These are phyloP conservation scores for Nasonovia ribisnigri DNA, from an alignment of 2,888 invertebrate species.

Conservation along the genomic window DNA sequence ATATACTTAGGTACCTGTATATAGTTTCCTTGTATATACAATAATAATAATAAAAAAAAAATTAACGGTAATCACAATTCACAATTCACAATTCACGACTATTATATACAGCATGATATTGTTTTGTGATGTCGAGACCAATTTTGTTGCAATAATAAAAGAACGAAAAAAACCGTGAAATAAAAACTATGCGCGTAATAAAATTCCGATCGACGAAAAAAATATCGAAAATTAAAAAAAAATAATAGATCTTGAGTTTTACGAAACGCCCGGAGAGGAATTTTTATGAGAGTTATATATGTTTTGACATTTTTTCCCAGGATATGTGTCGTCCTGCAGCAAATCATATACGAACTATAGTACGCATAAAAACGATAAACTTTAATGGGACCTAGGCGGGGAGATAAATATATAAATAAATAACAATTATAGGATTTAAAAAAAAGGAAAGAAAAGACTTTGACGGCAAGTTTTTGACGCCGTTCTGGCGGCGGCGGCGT, in stretches of 20 bases:
- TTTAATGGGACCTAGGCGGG: slow-evolving; percentile 5
- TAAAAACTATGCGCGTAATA: not conserved
- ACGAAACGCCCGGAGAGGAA: slow-evolving; percentile 13
- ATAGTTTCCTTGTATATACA: slow-evolving; percentile 10
- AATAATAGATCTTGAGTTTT: not conserved
- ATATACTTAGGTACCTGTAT: not conserved
- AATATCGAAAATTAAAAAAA: slow-evolving; percentile 32
- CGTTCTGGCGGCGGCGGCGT: not conserved
- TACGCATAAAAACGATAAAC: slow-evolving; percentile 5
- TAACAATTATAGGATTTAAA: not conserved
- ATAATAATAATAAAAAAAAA: not conserved
- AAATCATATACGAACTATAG: not conserved
- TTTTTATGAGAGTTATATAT: slow-evolving; percentile 36
- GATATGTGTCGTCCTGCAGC: not conserved
- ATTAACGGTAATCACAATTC: slow-evolving; percentile 37
- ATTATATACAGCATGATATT: slow-evolving; percentile 7
- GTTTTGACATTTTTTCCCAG: slow-evolving; percentile 30
- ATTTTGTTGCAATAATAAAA: not conserved
- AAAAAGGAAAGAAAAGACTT: slow-evolving; percentile 37
- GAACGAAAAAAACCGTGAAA: slow-evolving; percentile 26
- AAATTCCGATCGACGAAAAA: slow-evolving; percentile 50
- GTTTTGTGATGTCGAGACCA: slow-evolving; percentile 23
- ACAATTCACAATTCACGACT: slow-evolving; percentile 12
- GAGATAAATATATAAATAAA: slow-evolving; percentile 41
- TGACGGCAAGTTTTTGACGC: slow-evolving; percentile 45